Percentiles rank a stretch among this genome's conserved stretches.
phyloP scores from a whole-genome alignment of 1,140 invertebrate species.

The Bombus haemorrhoidalis region DNA sequence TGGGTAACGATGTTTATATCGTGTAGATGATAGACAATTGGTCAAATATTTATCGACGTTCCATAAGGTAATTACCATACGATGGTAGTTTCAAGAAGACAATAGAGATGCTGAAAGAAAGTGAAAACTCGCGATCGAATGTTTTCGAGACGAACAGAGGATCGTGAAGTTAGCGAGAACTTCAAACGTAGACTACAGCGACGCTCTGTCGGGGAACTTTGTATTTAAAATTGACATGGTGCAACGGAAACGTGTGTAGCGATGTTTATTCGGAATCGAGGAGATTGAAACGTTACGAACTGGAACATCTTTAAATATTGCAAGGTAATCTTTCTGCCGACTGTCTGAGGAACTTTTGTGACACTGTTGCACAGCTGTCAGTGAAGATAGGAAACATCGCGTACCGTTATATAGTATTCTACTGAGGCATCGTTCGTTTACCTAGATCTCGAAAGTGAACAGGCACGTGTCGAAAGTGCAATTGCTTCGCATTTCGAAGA shows the following conservation, averaged over 20 bases:
- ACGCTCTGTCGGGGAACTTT: neutral
- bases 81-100: neutral
- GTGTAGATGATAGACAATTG: neutral
- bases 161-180: neutral
- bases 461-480: constrained; percentile 32
- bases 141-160: neutral
- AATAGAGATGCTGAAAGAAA: neutral
- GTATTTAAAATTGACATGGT: neutral
- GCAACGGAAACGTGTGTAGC: neutral
- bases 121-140: constrained; percentile 6
- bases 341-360: constrained; percentile 5
- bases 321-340: neutral
- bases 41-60: neutral
- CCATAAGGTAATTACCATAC: neutral
- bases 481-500: constrained; percentile 19
- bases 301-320: neutral
- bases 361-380: constrained; percentile 42
- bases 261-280: neutral
- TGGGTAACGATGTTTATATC: neutral
- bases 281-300: too few relatives aligned
- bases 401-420: constrained; percentile 48
- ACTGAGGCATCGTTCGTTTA: constrained; percentile 44
- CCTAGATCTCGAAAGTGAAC: constrained; percentile 52
- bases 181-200: neutral
- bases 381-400: constrained; percentile 50